phyloP scores from a whole-genome alignment of 2,888 invertebrate species.

The Anoplius nigerrimus region DNA sequence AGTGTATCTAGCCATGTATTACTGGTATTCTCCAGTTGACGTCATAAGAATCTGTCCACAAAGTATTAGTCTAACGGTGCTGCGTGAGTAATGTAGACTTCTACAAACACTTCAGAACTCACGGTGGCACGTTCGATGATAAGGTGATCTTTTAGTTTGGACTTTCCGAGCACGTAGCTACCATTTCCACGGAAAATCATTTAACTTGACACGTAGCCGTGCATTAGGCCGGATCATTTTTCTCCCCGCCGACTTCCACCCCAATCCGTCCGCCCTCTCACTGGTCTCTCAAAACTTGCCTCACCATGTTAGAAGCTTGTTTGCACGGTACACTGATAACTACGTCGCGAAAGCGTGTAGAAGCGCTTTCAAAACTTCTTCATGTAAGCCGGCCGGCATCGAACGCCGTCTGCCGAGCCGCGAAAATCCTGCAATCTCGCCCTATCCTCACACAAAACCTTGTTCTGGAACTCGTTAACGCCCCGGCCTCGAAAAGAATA shows the following conservation, averaged over 20 bases:
- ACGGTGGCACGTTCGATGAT: too few species aligned
- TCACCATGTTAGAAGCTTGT: slow-evolving; percentile 27
- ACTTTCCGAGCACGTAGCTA: too few species aligned
- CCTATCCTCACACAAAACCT: neutral
- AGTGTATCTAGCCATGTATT: too few species aligned
- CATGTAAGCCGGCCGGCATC: slow-evolving; percentile 1
- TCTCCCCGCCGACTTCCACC: slow-evolving; percentile 13
- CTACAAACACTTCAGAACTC: too few species aligned
- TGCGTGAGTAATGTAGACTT: too few species aligned
- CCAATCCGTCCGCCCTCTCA: slow-evolving; percentile 19
- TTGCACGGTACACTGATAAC: slow-evolving; percentile 20
- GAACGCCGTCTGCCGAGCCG: slow-evolving; percentile 15
- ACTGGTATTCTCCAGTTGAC: too few species aligned
- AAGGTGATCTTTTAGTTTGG: too few species aligned
- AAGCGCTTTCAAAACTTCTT: neutral
- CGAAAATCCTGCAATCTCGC: slow-evolving; percentile 2
- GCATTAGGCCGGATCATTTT: neutral
- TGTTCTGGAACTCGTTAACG: slow-evolving; percentile 7
- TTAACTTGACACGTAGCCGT: too few species aligned
- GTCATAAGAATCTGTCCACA: too few species aligned
- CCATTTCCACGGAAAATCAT: too few species aligned
- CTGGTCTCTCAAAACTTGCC: slow-evolving; percentile 17
- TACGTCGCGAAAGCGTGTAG: slow-evolving; percentile 2
- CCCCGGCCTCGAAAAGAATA: neutral
- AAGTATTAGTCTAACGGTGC: too few species aligned